Base-by-base conservation (phyloP, 2,797 vertebrate genomes). In the Urocyon cinereoargenteus region DNA sequence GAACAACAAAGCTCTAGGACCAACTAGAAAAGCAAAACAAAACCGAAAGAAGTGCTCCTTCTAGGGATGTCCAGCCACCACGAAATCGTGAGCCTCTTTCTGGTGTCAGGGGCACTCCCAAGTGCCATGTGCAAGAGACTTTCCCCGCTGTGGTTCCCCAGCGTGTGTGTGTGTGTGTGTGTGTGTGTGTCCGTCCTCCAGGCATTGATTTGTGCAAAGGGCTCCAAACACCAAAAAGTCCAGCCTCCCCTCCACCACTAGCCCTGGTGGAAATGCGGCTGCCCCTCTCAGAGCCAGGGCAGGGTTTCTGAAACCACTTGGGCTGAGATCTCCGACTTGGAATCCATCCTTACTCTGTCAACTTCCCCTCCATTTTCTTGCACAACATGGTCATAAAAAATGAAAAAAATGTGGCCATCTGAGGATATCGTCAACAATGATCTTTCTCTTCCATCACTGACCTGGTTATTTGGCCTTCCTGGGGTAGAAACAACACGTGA, bases 361-460 rank as follows among this genome's bases (percentile, higher is more conserved):
- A 75, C 73, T 97, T 98, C 92, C 78, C 94, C 73, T 75, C 90
- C 70, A 70, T 78, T 70, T 92, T 94, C 97, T 98, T 98, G 86
- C 96, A 97, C 82, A 97, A 97, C 66, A 40, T 1, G 34, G 72
- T 75, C 94, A 83, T 81, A 95, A 97, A 96, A 94, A 77, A 94
- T 49, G 28, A 89, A 78, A 90, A 85, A 78, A 62, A 93, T 64
- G 95, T 61, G 62, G 96, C 96, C 81, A 61, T 91, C 94, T 51
- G 11, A 96, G 83, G 66, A 82, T 75, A 87, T 31, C 75, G 72
- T 61, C 88, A 94, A 93, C 83, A 86, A 86, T 14, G 82, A 68
- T 81, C 84, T 85, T 91, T 88, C 53, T 79, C 92, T 96, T 97
- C 97, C 94, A 97, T 82, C 83, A 78, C 59, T 61, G 79, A 57